Evolutionary conservation across 2,888 invertebrate genomes (phyloP).

Genomic region (Resseliella maxima): DNA sequence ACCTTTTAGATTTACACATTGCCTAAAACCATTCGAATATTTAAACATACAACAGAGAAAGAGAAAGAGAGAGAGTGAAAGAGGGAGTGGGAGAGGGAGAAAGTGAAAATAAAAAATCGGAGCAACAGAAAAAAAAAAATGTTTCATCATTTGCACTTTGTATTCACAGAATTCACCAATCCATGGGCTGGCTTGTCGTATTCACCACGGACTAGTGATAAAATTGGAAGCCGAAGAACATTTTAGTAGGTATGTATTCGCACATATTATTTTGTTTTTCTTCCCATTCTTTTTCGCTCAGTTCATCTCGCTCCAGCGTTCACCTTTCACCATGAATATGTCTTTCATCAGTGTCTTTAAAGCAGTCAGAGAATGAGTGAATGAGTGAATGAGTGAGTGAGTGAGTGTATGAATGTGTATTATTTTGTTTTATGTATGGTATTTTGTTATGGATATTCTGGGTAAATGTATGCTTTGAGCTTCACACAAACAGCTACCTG

Average conservation of each 20-base stretch:
- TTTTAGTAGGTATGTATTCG: neutral
- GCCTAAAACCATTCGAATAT: slow-evolving; percentile 53
- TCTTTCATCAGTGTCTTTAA: neutral
- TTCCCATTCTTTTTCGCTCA: neutral
- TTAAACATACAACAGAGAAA: neutral
- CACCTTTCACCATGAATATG: neutral
- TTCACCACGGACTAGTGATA: slow-evolving; percentile 33
- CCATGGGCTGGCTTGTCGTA: slow-evolving; percentile 14
- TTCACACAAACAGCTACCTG: neutral
- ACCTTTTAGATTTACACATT: slow-evolving; percentile 51
- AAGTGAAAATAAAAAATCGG: too few relatives aligned
- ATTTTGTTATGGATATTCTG: neutral
- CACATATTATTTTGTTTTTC: neutral
- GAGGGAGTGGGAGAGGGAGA: neutral
- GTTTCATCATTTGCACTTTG: slow-evolving; percentile 34
- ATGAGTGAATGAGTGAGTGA: neutral
- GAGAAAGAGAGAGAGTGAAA: neutral
- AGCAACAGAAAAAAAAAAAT: neutral
- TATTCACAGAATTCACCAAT: slow-evolving; percentile 9
- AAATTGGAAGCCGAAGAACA: neutral
- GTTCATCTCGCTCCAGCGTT: neutral
- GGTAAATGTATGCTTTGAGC: neutral
- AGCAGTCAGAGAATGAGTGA: neutral
- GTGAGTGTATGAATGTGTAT: neutral
- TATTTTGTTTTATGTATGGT: neutral